Evolutionary conservation across 2,888 invertebrate species (phyloP), one percentile per base, ranked within the genome.

Genomic region (Spatulosminthurus flaviceps): DNA sequence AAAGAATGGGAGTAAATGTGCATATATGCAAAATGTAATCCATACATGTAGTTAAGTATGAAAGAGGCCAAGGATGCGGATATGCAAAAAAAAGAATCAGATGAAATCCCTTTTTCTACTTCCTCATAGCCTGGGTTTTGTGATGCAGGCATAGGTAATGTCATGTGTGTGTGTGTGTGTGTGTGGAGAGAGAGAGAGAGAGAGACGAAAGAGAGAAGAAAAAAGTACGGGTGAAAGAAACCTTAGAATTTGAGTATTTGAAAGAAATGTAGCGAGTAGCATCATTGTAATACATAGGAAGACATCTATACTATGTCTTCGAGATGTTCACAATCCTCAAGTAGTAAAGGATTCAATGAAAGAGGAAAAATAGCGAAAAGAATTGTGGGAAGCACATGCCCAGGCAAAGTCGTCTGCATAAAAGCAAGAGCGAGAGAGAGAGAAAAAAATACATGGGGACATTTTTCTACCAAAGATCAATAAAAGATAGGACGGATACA

Each of bases 311-410:
- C n/a, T n/a, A 61, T 60, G 26, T 51, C 26, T n/a, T 19, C 4
- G 43, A 43, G 34, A 41, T 73, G 51, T 34, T 42, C 24, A 24
- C 61, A 28, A 64, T 34, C 66, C 11, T 9, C 51, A n/a, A 60
- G 21, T 4, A 24, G 41, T 19, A 16, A 0, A 5, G 71, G 71
- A 24, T 42, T 24, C 60, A 22, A 26, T 43, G 22, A 66, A 75
- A 64, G 66, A 5, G 16, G 22, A 66, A 75, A 64, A 41, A 5
- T 2, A 29, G 43, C 24, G 42, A 77, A 71, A 42, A 22, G 16
- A 70, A 41, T 70, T 70, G 70, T 70, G 71, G 42, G 22, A 71
- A 42, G 42, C 42, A 42, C 71, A 71, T 70, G 41, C 41, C 41
- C 41, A 41, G 42, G 21, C 16, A n/a, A 41, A 13, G 42, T 21